Evolutionary conservation across 2,797 vertebrate species (phyloP).

Genomic region (Sparus aurata): DNA sequence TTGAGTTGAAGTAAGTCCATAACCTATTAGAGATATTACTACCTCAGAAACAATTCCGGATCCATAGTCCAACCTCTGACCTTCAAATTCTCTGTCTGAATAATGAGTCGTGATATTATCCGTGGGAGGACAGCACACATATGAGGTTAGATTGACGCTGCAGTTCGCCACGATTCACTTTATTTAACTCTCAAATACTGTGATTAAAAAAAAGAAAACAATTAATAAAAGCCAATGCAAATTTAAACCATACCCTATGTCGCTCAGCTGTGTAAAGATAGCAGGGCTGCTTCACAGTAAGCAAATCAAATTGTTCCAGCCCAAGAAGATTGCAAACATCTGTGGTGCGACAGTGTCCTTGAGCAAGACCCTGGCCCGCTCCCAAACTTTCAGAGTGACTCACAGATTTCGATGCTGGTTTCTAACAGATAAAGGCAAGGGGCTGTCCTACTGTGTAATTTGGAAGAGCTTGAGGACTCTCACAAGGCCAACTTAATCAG

Average conservation of each 20-base stretch:
- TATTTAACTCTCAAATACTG: conserved; percentile 17
- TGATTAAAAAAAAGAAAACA: background rate
- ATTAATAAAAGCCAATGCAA: conserved; percentile 21
- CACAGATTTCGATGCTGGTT: conserved; percentile 1
- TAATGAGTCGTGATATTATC: conserved; percentile 1
- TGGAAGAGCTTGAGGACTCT: background rate
- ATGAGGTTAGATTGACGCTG: conserved; percentile 7
- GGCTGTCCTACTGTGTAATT: background rate
- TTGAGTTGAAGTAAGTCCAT: background rate
- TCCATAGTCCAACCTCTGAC: background rate
- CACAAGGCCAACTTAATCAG: background rate
- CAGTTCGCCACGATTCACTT: conserved; percentile 30
- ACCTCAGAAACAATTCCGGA: background rate
- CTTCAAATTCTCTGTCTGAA: conserved; percentile 3
- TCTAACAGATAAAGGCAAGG: background rate
- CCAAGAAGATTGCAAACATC: background rate
- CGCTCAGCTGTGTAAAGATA: conserved; percentile 12
- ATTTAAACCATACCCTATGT: conserved; percentile 3
- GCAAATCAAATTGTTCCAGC: conserved; percentile 18
- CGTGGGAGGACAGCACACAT: conserved; percentile 8
- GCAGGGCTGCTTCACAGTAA: background rate
- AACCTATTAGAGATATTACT: background rate
- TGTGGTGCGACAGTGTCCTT: conserved; percentile 7
- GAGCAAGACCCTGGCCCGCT: conserved; percentile 4
- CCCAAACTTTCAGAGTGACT: conserved; percentile 12